Conservation (phyloP, 2,113 vertebrate genomes). For the Prinia subflava region DNA sequence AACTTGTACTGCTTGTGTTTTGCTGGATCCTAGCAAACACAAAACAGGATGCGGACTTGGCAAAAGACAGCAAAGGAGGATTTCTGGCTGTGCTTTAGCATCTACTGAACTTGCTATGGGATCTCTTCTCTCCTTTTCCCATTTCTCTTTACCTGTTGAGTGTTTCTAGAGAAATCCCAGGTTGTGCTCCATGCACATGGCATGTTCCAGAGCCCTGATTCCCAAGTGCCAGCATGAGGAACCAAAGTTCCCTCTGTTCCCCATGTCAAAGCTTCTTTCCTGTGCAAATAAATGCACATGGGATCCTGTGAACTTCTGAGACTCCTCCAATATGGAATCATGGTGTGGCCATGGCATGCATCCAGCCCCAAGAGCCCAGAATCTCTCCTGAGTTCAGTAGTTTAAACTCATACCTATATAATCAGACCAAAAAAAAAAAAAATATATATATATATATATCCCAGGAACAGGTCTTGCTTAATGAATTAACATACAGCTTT, state of each 20-base stretch:
- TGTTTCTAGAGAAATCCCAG: neutral
- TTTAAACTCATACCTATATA: constrained; percentile 5
- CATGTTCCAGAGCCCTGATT: neutral
- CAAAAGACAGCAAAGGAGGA: neutral
- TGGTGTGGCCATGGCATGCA: neutral
- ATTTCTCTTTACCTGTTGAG: neutral
- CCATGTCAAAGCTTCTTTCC: neutral
- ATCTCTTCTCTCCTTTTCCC: neutral
- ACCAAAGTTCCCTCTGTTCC: fast-evolving
- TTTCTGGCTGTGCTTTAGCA: neutral
- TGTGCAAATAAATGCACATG: neutral
- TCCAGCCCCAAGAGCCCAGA: neutral
- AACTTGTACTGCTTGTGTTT: neutral
- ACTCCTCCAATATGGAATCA: neutral
- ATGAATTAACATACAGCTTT: neutral
- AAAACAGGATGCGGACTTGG: constrained; percentile 8
- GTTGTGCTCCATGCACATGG: neutral
- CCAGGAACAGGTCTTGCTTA: neutral
- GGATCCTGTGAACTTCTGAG: neutral
- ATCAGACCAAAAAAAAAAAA: neutral
- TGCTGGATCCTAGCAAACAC: neutral
- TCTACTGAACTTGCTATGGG: neutral
- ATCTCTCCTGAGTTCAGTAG: neutral
- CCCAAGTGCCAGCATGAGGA: neutral
- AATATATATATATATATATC: too few species aligned